These are phyloP conservation scores for Toxotes chatareus DNA, from an alignment of 2,113 vertebrate species.

Conservation along the genomic window DNA sequence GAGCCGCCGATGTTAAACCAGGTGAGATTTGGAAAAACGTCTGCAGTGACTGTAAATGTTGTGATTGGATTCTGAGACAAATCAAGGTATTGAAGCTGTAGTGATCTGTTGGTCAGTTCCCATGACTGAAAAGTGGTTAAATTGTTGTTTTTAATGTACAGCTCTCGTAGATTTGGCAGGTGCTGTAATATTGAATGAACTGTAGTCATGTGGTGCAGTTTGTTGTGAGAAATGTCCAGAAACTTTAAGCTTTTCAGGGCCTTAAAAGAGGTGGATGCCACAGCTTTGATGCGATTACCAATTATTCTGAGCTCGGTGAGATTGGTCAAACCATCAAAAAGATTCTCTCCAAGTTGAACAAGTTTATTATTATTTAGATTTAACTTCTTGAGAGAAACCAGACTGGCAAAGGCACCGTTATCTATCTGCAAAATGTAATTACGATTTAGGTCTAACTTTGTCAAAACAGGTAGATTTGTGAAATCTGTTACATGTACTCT, in stretches of 20 bases:
- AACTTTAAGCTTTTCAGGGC: conserved; percentile 57
- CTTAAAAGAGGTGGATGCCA: conserved; percentile 60
- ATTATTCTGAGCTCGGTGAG: conserved; percentile 62
- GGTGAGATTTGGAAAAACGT: conserved; percentile 75
- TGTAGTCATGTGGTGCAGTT: conserved; percentile 17
- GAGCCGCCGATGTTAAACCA: conserved; percentile 62
- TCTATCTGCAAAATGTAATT: conserved; percentile 69
- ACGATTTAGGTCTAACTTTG: conserved; percentile 44
- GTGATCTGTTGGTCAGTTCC: conserved; percentile 63
- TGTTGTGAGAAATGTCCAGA: conserved; percentile 73
- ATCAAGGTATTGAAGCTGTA: conserved; percentile 53
- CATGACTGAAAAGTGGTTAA: conserved; percentile 48
- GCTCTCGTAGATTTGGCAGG: conserved; percentile 45
- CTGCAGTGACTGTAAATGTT: conserved; percentile 65
- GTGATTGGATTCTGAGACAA: conserved; percentile 68
- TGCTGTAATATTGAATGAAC: conserved; percentile 59
- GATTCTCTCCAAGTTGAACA: conserved; percentile 1
- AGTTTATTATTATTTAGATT: conserved; percentile 73
- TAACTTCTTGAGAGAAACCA: conserved; percentile 61
- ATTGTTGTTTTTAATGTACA: conserved; percentile 25
- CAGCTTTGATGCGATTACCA: conserved; percentile 38
- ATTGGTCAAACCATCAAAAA: conserved; percentile 75
- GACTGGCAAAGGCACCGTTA: conserved; percentile 43
- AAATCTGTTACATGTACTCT: conserved; percentile 65
- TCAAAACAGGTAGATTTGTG: conserved; percentile 28